Evolutionary conservation across 30 jellyfish, hydroid and myxozoan genomes (phyloP).

Genomic region (Hydractinia symbiolongicarpus): DNA sequence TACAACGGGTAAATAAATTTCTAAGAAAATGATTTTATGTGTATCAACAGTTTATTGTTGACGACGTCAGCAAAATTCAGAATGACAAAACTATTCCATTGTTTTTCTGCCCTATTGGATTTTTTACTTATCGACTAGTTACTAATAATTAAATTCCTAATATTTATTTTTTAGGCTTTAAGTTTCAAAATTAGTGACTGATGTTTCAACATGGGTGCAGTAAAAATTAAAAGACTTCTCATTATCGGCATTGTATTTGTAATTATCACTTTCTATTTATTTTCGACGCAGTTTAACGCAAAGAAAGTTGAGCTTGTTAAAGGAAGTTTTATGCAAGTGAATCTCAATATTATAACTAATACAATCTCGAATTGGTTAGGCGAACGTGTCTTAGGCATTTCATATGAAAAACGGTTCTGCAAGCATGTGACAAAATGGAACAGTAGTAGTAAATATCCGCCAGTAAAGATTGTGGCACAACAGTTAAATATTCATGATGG

Average conservation of each 20-base stretch:
- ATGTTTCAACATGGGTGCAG: not conserved
- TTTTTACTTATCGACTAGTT: too few relatives aligned
- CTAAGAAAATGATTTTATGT: too few relatives aligned
- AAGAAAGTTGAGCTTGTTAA: not conserved
- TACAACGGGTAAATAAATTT: too few relatives aligned
- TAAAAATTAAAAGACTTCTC: not conserved
- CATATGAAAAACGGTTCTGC: constrained; percentile 42
- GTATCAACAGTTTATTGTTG: too few relatives aligned
- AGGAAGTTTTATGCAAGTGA: not conserved
- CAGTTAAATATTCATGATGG: constrained; percentile 57
- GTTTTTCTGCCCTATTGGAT: too few relatives aligned
- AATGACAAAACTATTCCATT: too few relatives aligned
- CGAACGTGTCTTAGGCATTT: constrained; percentile 25
- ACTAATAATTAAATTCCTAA: too few relatives aligned
- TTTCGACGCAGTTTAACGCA: constrained; percentile 3
- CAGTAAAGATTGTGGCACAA: constrained; percentile 56
- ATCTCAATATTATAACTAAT: constrained; percentile 1
- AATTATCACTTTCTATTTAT: not conserved
- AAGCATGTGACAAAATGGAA: constrained; percentile 56
- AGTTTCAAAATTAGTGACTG: too few relatives aligned
- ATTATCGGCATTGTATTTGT: constrained; percentile 1
- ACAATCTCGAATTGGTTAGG: constrained; percentile 23
- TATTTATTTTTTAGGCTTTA: too few relatives aligned
- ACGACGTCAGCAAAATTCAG: too few relatives aligned
- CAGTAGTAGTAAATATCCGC: constrained; percentile 77